Percentiles rank a stretch among this genome's conserved stretches.
Evolutionary conservation across 2,797 vertebrate species (phyloP).

Genomic region (Erpetoichthys calabaricus): DNA sequence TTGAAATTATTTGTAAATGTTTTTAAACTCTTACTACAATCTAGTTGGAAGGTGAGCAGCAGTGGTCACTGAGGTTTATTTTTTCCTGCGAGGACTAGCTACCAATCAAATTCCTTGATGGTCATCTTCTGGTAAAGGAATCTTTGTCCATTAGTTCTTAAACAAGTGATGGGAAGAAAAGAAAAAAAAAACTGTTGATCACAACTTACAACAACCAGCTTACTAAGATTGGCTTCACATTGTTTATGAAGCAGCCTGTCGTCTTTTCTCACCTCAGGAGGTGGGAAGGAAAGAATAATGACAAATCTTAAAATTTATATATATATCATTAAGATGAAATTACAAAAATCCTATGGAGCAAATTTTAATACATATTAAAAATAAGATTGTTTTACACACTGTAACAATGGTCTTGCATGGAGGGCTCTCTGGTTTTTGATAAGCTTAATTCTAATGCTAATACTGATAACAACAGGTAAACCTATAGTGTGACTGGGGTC

Average conservation of each 20-base stretch:
- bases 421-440: conserved; percentile 64
- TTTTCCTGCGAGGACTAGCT: conserved; percentile 49
- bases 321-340: conserved; percentile 55
- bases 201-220: conserved; percentile 51
- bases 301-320: conserved; percentile 64
- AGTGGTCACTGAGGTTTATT: conserved; percentile 33
- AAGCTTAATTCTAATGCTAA: conserved; percentile 21
- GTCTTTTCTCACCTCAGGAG: conserved; percentile 36
- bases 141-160: conserved; percentile 47
- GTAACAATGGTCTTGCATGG: conserved; percentile 83
- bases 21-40: conserved; percentile 53
- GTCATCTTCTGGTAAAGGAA: conserved; percentile 40
- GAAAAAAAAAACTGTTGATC: conserved; percentile 43
- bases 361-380: conserved; percentile 61
- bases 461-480: background rate
- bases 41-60: conserved; percentile 31
- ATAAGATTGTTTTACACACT: conserved; percentile 61
- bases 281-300: conserved; percentile 40
- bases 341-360: conserved; percentile 51
- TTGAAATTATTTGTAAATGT: conserved; percentile 57
- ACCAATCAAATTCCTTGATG: conserved; percentile 48
- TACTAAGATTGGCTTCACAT: conserved; percentile 44
- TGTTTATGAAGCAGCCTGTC: conserved; percentile 40
- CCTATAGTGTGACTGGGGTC: conserved; percentile 57
- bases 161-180: conserved; percentile 36